Conservation (phyloP, 2,888 invertebrate genomes). For the Hirtodrosophila cameraria region DNA sequence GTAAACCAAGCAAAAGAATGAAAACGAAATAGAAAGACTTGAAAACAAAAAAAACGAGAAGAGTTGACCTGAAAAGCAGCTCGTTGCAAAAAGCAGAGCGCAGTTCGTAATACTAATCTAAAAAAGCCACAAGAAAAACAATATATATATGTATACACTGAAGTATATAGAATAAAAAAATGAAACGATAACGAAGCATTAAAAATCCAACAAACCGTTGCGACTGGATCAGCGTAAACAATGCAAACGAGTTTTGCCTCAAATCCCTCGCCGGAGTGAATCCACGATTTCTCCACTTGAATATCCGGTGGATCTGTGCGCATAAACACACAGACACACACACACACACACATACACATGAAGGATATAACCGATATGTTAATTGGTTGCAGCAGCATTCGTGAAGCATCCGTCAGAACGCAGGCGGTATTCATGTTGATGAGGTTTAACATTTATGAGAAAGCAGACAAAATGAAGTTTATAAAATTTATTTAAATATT, state of each 20-base stretch:
- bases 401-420: constrained; percentile 21
- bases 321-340: constrained; percentile 17
- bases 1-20: constrained; percentile 8
- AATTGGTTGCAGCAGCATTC: constrained; percentile 22
- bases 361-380: constrained; percentile 30
- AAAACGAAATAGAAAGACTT: constrained; percentile 1
- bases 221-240: constrained; percentile 88
- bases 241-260: constrained; percentile 88
- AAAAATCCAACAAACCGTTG: constrained; percentile 85
- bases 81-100: constrained; percentile 45
- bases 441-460: constrained; percentile 2
- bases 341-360: neutral
- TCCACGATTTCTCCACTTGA: constrained; percentile 88
- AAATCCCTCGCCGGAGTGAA: constrained; percentile 89
- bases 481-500: no score
- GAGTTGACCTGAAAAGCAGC: constrained; percentile 60
- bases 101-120: constrained; percentile 55
- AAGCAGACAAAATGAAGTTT: neutral
- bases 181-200: constrained; percentile 52
- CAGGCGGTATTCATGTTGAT: constrained; percentile 7
- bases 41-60: constrained; percentile 31
- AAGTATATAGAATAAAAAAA: constrained; percentile 33
- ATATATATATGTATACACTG: neutral
- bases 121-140: constrained; percentile 44
- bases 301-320: constrained; percentile 88